phyloP scores from a whole-genome alignment of 2,113 vertebrate genomes.

The Peromyscus polionotus region DNA sequence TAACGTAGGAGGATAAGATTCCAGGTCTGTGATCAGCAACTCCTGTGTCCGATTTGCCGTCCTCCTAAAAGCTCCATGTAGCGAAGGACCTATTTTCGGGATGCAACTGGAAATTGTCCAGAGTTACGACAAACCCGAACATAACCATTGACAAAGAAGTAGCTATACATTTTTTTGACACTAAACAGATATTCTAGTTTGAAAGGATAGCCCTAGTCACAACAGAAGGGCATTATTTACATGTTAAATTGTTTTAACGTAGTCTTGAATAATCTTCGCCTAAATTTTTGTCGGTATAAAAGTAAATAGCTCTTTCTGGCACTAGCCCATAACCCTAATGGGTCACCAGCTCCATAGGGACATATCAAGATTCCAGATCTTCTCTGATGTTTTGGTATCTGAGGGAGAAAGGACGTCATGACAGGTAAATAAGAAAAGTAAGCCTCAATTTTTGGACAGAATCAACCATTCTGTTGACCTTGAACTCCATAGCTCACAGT shows the following conservation, averaged over 20 bases:
- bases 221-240: neutral
- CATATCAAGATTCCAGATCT: neutral
- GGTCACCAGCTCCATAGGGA: neutral
- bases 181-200: neutral
- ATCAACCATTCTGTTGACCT: neutral
- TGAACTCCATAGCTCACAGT: neutral
- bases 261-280: neutral
- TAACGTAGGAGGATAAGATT: slow-evolving; percentile 58
- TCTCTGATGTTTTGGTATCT: neutral
- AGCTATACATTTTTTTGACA: neutral
- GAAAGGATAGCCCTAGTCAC: neutral
- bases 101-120: neutral
- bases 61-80: slow-evolving; percentile 28
- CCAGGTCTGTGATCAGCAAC: slow-evolving; percentile 20
- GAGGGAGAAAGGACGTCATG: neutral
- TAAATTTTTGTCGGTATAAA: neutral
- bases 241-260: neutral
- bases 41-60: slow-evolving; percentile 48
- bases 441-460: neutral
- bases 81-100: neutral
- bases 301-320: neutral
- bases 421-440: neutral
- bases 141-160: neutral
- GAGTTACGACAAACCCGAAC: neutral
- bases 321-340: neutral